Evolutionary conservation across 2,797 vertebrate species (phyloP), one percentile per base, ranked within the genome.

Genomic region (Benthosema pterotum): DNA sequence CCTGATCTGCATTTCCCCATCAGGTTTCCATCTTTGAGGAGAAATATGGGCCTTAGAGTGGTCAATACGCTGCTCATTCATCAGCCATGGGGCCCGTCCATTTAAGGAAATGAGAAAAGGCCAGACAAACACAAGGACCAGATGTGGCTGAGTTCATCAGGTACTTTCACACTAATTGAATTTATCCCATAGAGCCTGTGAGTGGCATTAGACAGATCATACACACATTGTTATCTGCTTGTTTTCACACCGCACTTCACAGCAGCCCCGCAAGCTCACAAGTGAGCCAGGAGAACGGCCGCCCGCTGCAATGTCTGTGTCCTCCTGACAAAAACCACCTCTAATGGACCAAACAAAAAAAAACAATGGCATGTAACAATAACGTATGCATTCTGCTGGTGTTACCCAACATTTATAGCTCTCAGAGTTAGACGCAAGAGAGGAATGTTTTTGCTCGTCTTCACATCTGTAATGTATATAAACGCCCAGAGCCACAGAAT

Each of bases 61-160:
- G 93, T 96, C 95, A 95, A 96, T 96, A 94, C 66, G 74, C 61
- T 82, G 80, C 86, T 86, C 93, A 93, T 95, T 94, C 92, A 95
- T 94, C 94, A 95, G 89, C 88, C 76, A 67, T 12, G 43, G 43
- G 82, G 74, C 75, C 88, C 86, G 91, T 90, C 91, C 93, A 95
- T 95, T 95, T 94, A 95, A 93, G 93, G 87, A 94, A 95, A 96
- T 96, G 94, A 96, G 93, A 95, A 94, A 91, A 85, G 82, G 88
- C 87, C 88, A 90, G 92, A 93, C 91, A 96, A 95, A 95, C 93
- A 94, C 89, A 87, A 13, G 74, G 75, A 82, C 90, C 93, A 94
- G 91, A 94, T 96, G 94, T 92, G 93, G 79, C 85, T 74, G 87
- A 80, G 91, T 90, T 91, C 91, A 90, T 90, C 88, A 83, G 85